A percentile compares a stretch with the other conserved stretches of the same genome.
phyloP scores from a whole-genome alignment of 2,797 vertebrate genomes.

The Myotis findleyi region DNA sequence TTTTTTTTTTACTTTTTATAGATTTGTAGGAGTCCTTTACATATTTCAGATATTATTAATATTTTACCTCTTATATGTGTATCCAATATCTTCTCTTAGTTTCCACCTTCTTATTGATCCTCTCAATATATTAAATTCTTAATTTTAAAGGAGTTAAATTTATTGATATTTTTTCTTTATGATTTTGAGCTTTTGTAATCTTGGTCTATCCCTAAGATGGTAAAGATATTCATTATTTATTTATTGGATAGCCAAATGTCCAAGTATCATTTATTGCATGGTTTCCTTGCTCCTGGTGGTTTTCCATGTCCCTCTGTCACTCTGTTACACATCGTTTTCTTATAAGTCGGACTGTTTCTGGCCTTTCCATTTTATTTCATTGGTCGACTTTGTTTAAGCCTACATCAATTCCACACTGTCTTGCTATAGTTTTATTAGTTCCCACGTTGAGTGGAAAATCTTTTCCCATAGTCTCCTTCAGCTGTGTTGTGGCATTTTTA shows the following conservation, averaged over 20 bases:
- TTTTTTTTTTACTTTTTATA: background rate
- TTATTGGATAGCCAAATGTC: background rate
- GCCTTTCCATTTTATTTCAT: background rate
- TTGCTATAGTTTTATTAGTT: background rate
- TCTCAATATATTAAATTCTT: background rate
- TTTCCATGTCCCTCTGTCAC: background rate
- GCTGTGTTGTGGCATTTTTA: background rate
- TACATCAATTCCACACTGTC: background rate
- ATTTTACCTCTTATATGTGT: background rate
- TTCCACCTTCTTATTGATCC: background rate
- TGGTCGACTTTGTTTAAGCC: background rate
- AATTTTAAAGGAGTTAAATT: slow-evolving; percentile 37
- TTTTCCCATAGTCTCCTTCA: background rate
- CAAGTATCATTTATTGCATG: background rate
- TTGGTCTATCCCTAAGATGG: background rate
- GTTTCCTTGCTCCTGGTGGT: background rate
- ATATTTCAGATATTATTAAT: background rate
- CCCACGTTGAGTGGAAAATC: background rate
- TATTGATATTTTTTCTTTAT: background rate
- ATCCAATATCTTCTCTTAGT: background rate
- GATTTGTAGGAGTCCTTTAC: background rate
- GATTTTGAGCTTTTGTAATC: background rate
- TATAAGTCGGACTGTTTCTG: background rate
- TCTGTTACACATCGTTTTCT: background rate
- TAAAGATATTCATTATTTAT: background rate